These are phyloP conservation scores for Cyaniris semiargus DNA, from an alignment of 2,888 invertebrate species.

Conservation along the genomic window DNA sequence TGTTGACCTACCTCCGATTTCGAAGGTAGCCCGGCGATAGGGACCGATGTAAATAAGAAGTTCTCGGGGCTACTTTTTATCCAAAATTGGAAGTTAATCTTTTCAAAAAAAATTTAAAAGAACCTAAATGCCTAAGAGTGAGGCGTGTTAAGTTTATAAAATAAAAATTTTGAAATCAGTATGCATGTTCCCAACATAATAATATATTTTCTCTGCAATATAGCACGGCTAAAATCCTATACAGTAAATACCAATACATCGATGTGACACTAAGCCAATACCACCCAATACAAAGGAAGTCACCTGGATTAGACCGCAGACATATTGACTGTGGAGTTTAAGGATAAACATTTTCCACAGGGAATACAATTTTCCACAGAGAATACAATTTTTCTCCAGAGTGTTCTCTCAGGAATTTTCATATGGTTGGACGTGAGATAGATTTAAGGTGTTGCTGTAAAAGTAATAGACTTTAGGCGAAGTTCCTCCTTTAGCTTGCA, in stretches of 20 bases:
- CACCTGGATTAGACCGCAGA: conserved; percentile 20
- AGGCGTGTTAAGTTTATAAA: no score
- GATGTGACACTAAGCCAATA: conserved; percentile 26
- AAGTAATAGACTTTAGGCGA: no score
- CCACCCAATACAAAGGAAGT: conserved; percentile 1
- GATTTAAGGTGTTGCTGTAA: not conserved
- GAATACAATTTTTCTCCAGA: conserved; percentile 26
- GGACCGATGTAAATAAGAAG: no score
- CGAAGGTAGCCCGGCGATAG: no score
- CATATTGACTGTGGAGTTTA: conserved; percentile 18
- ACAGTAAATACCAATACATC: not conserved
- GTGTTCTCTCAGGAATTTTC: not conserved
- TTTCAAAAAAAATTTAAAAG: no score
- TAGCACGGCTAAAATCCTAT: not conserved
- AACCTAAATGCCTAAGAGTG: no score
- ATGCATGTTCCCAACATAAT: not conserved
- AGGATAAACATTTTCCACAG: conserved; percentile 12
- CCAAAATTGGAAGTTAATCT: no score
- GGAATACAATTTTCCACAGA: conserved; percentile 26
- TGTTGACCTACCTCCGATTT: no score
- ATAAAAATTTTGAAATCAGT: not conserved
- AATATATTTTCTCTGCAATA: not conserved
- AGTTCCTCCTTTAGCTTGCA: no score
- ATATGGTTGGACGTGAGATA: not conserved
- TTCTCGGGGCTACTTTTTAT: no score